Evolutionary conservation across 2,113 vertebrate species (phyloP).

Genomic region (Donacobius atricapilla): DNA sequence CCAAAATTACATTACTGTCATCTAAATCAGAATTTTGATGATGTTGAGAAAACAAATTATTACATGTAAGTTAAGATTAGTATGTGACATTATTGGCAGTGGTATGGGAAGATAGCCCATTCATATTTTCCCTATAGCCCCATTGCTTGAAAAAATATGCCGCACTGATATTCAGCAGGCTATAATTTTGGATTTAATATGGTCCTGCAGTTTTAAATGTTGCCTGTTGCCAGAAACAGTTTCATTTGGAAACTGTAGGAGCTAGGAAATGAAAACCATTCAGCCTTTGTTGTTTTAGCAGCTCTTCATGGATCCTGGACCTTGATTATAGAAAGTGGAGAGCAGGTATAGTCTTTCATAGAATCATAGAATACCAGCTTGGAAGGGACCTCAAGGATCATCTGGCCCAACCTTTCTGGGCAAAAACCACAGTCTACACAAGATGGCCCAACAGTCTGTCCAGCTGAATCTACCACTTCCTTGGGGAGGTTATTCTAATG

Average conservation of each 20-base stretch:
- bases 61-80: not conserved
- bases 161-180: not conserved
- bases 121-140: not conserved
- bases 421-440: not conserved
- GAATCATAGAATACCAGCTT: not conserved
- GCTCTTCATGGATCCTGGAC: not conserved
- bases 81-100: not conserved
- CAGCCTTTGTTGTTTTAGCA: not conserved
- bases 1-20: not conserved
- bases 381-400: not conserved
- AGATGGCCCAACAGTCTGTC: not conserved
- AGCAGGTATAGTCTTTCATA: not conserved
- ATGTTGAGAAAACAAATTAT: not conserved
- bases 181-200: not conserved
- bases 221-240: not conserved
- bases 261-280: not conserved
- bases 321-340: not conserved
- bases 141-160: not conserved
- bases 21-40: not conserved
- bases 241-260: not conserved
- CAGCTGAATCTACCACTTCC: not conserved
- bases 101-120: not conserved
- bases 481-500: not conserved
- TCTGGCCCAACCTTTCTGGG: not conserved
- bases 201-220: not conserved